Evolutionary conservation across 2,113 vertebrate genomes (phyloP).

Genomic region (Aegithalos caudatus): DNA sequence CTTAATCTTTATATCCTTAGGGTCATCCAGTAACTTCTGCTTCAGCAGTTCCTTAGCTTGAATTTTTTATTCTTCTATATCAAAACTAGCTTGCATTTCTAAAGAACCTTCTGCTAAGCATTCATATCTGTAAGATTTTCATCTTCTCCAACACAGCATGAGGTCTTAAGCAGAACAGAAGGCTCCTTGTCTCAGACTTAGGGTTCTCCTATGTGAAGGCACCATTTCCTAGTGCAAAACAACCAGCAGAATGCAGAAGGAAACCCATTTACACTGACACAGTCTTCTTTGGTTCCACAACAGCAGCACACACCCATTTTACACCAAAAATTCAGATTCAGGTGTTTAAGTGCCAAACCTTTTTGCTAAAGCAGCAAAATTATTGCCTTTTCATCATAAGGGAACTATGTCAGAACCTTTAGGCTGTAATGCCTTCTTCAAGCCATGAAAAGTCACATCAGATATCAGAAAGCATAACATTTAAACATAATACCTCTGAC

Average conservation of each 20-base stretch:
- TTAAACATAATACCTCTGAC: neutral
- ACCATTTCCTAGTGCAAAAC: neutral
- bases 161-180: neutral
- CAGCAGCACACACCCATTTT: neutral
- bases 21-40: too few relatives aligned
- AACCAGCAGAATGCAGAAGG: rapidly evolving
- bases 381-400: neutral
- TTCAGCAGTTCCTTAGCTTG: too few relatives aligned
- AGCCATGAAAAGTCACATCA: neutral
- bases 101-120: too few relatives aligned
- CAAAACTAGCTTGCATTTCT: too few relatives aligned
- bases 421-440: neutral
- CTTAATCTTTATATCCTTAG: too few relatives aligned
- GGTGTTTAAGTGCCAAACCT: neutral
- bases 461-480: neutral
- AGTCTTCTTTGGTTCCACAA: neutral
- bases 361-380: neutral
- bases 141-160: too few relatives aligned
- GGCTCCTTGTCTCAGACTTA: neutral
- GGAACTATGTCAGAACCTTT: neutral
- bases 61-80: too few relatives aligned
- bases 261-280: neutral
- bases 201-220: neutral
- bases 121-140: too few relatives aligned
- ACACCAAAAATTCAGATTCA: neutral